Conservation (phyloP, 2,888 invertebrate species). For the Thalpophila matura region DNA sequence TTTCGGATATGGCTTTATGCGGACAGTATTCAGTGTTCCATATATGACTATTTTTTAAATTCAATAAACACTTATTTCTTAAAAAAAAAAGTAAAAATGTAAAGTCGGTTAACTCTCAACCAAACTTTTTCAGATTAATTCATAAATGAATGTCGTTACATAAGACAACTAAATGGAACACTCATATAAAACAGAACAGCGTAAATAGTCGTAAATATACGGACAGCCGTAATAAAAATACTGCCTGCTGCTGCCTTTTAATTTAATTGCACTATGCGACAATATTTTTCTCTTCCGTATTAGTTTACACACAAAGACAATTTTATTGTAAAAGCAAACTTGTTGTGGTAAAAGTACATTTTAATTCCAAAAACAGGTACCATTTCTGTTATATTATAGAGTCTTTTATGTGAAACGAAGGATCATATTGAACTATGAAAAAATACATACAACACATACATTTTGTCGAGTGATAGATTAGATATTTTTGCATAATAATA, state of each 20-base stretch:
- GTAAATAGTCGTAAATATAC: conserved; percentile 40
- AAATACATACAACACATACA: no score
- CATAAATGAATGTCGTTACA: neutral
- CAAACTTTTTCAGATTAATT: neutral
- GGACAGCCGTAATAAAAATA: conserved; percentile 49
- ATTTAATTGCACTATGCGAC: conserved; percentile 57
- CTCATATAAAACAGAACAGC: conserved; percentile 24
- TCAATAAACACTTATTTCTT: no score
- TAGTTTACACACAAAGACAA: conserved; percentile 21
- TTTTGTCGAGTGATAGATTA: no score
- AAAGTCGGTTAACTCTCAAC: neutral
- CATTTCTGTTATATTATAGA: neutral
- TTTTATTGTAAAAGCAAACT: conserved; percentile 7
- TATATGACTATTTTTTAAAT: no score
- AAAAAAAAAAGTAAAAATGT: no score
- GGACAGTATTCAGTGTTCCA: no score
- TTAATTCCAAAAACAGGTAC: neutral
- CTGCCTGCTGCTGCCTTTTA: conserved; percentile 50
- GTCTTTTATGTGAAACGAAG: neutral
- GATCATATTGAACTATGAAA: no score
- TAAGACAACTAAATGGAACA: conserved; percentile 7
- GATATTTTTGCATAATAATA: no score
- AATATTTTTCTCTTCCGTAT: conserved; percentile 44
- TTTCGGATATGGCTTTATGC: neutral
- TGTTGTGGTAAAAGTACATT: neutral